These are phyloP conservation scores for Scarus forsteni DNA, from an alignment of 2,797 vertebrate species.

Conservation along the genomic window DNA sequence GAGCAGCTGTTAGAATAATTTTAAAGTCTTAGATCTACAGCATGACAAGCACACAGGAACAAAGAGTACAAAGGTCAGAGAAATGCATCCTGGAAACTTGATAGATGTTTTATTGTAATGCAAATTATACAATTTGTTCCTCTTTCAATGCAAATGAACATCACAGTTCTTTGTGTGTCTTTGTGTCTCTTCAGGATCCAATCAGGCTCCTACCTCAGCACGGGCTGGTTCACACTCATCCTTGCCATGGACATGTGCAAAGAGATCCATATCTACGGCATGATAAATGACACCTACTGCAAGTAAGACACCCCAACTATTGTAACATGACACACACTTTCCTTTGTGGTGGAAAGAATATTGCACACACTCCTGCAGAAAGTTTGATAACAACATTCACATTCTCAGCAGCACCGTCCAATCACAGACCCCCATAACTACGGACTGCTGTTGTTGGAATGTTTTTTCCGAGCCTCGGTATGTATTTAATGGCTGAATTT, in stretches of 20 bases:
- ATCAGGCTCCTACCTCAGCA: slow-evolving; percentile 98
- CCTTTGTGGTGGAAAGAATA: slow-evolving; percentile 29
- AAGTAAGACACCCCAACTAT: slow-evolving; percentile 87
- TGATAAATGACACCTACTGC: slow-evolving; percentile 99
- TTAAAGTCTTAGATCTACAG: slow-evolving; percentile 23
- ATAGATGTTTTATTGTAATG: slow-evolving; percentile 7
- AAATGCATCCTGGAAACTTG: slow-evolving; percentile 3
- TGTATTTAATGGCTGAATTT: slow-evolving; percentile 69
- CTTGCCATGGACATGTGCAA: slow-evolving; percentile 99
- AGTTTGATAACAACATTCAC: slow-evolving; percentile 44
- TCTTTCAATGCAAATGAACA: slow-evolving; percentile 16
- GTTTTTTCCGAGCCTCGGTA: slow-evolving; percentile 47
- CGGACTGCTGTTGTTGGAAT: slow-evolving; percentile 36
- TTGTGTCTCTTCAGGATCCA: slow-evolving; percentile 89
- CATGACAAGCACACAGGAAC: slow-evolving; percentile 21
- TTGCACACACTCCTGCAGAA: slow-evolving; percentile 20
- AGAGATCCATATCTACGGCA: slow-evolving; percentile 96
- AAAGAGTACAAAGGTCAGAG: slow-evolving; percentile 33
- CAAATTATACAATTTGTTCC: neutral
- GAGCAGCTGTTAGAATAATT: slow-evolving; percentile 48
- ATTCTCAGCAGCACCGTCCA: slow-evolving; percentile 36
- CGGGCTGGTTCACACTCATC: slow-evolving; percentile 98
- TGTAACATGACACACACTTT: neutral
- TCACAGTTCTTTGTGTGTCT: slow-evolving; percentile 16
- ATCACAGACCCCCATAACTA: slow-evolving; percentile 35